A percentile compares a stretch with the other conserved stretches of the same genome.
These are phyloP conservation scores for pig (Sus scrofa) DNA, from an alignment of 2,113 vertebrate species.

Conservation along the genomic window T2T-Sscrofa CM000820.6:140171001-140171500, in stretches of 20 bases:
- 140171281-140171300: not conserved
- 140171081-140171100: not conserved
- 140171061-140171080: not conserved
- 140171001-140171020: not conserved
- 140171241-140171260: not conserved
- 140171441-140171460: not conserved
- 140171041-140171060: not conserved
- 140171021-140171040: not conserved
- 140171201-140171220: not conserved
- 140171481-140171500: not conserved
- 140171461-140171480: not conserved
- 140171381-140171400: not conserved
- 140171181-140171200: not conserved
- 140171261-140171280: not conserved
- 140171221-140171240: not conserved
- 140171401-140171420: conserved; percentile 5
- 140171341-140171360: not conserved
- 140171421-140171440: not conserved
- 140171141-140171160: not conserved
- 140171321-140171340: conserved; percentile 1
- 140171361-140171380: not conserved
- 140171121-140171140: not conserved
- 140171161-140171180: not conserved
- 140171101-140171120: not conserved
- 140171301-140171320: not conserved